These are phyloP conservation scores for Papilio glaucus DNA, from an alignment of 1,140 invertebrate species.

Conservation along the genomic window DNA sequence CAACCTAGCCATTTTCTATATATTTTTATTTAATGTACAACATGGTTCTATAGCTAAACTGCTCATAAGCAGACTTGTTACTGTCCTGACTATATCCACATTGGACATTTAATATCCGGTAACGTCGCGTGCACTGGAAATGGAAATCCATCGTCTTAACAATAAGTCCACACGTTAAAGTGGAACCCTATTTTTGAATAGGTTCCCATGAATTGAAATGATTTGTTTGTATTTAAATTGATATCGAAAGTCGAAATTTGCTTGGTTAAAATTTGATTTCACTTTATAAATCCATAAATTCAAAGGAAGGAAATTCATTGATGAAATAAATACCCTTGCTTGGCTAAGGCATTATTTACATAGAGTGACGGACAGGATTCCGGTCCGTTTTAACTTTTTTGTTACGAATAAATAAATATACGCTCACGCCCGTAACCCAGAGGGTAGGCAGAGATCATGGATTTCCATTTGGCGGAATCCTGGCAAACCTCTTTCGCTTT, in stretches of 20 bases:
- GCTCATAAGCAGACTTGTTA: not conserved
- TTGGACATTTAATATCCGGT: constrained; percentile 18
- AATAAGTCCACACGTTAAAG: not conserved
- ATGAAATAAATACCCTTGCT: too few species aligned
- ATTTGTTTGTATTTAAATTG: too few species aligned
- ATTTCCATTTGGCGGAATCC: too few species aligned
- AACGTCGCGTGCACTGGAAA: not conserved
- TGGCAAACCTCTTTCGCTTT: too few species aligned
- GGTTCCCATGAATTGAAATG: not conserved
- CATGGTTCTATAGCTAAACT: not conserved
- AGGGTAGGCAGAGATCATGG: too few species aligned
- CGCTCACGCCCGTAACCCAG: too few species aligned
- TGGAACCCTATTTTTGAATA: not conserved
- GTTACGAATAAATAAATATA: too few species aligned
- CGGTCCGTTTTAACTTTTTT: too few species aligned
- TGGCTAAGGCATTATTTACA: not conserved
- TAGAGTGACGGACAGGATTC: not conserved
- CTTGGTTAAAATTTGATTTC: not conserved
- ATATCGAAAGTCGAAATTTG: not conserved
- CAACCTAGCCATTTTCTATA: too few species aligned
- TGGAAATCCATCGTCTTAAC: not conserved
- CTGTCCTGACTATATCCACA: not conserved
- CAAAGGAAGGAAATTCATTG: not conserved
- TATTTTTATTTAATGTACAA: too few species aligned
- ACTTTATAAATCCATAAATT: not conserved